Conservation (phyloP, 2,113 vertebrate species). For the Engraulis encrasicolus region DNA sequence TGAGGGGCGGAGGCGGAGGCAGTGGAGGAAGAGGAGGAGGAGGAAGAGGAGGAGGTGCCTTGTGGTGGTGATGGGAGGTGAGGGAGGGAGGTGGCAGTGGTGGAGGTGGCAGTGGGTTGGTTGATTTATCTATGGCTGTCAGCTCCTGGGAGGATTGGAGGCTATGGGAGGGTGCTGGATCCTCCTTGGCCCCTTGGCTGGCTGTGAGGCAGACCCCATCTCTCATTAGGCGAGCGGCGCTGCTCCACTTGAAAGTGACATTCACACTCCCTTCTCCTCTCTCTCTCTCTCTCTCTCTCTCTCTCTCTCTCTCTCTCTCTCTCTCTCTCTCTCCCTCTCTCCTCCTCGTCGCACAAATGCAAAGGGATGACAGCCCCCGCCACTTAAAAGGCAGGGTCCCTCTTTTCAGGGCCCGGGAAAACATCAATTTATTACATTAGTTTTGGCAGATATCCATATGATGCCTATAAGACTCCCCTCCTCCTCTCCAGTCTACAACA, state of each 20-base stretch:
- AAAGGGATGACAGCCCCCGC: conserved; percentile 66
- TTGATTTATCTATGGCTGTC: conserved; percentile 91
- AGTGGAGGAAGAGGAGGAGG: conserved; percentile 40
- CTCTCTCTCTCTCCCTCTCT: no score
- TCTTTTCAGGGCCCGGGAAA: conserved; percentile 64
- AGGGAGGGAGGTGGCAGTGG: conserved; percentile 69
- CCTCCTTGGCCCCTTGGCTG: conserved; percentile 84
- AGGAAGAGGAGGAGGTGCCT: conserved; percentile 69
- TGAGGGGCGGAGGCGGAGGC: conserved; percentile 75
- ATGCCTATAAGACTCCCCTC: conserved; percentile 57
- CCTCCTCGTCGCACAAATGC: conserved; percentile 73
- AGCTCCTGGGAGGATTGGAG: conserved; percentile 80
- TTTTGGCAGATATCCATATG: conserved; percentile 64
- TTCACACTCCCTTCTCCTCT: conserved; percentile 76
- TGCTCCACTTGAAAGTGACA: conserved; percentile 85
- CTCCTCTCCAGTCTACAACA: conserved; percentile 20
- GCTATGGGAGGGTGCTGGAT: conserved; percentile 72
- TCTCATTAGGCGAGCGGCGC: conserved; percentile 82
- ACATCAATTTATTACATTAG: conserved; percentile 65
- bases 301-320: no score
- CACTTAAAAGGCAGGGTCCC: conserved; percentile 73
- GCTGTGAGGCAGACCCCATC: conserved; percentile 80
- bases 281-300: no score
- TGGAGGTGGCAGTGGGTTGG: conserved; percentile 69
- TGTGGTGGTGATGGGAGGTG: conserved; percentile 69